A percentile compares a stretch with the other conserved stretches of the same genome.
Conservation (phyloP, 1,140 invertebrate species). For the Cydia fagiglandana region DNA sequence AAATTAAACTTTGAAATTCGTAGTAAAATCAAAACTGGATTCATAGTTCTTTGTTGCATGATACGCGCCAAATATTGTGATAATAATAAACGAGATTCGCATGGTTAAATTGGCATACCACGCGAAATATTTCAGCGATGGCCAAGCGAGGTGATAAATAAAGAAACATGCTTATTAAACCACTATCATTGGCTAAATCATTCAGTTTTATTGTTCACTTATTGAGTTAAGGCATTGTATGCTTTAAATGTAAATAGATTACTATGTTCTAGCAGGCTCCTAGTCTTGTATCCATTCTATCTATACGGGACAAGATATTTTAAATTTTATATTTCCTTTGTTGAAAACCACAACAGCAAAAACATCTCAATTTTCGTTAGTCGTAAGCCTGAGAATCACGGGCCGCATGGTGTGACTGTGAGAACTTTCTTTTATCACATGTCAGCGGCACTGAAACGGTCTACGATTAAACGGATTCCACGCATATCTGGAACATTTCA, state of each 20-base stretch:
- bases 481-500: conserved; percentile 50
- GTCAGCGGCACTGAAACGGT: conserved; percentile 6
- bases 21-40: conserved; percentile 1
- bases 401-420: background rate
- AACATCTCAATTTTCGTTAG: background rate
- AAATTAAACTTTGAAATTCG: conserved; percentile 4
- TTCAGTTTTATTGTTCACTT: background rate
- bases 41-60: conserved; percentile 34
- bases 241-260: no score
- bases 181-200: conserved; percentile 31
- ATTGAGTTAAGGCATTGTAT: background rate
- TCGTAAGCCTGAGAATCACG: background rate
- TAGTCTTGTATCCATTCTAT: no score
- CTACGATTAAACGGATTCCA: conserved; percentile 58
- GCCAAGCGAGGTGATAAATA: conserved; percentile 42
- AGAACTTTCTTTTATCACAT: conserved; percentile 29
- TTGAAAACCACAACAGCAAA: background rate
- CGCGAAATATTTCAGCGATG: conserved; percentile 47
- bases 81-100: conserved; percentile 51
- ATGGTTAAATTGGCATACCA: conserved; percentile 47
- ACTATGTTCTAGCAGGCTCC: no score
- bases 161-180: conserved; percentile 36
- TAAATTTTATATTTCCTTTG: no score
- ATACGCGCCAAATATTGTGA: conserved; percentile 45
- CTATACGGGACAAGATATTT: no score